Evolutionary conservation across 2,113 vertebrate species (phyloP).

Genomic region (Odocoileus hemionus): DNA sequence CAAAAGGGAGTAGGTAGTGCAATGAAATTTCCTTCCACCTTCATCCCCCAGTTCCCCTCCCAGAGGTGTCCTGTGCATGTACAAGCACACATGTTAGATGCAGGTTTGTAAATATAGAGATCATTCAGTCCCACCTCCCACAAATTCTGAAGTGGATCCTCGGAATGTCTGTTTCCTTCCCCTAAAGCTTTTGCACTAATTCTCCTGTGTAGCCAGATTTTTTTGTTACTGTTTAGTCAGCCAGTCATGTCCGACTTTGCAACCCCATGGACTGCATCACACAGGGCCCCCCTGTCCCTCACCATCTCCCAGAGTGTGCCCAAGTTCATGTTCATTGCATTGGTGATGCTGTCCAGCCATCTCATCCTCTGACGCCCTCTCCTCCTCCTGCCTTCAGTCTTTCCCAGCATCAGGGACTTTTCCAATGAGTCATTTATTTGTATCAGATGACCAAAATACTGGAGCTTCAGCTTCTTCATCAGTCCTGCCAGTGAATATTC

Average conservation of each 20-base stretch:
- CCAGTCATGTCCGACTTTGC: neutral
- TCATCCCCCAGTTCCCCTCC: neutral
- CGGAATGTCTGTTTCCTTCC: neutral
- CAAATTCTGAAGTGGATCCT: neutral
- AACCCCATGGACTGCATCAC: neutral
- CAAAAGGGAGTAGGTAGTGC: neutral
- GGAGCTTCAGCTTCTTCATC: neutral
- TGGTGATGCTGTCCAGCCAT: neutral
- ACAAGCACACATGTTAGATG: neutral
- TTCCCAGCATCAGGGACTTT: neutral
- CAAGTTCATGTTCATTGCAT: neutral
- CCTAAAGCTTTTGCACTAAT: neutral
- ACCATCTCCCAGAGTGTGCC: neutral
- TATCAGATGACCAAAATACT: neutral
- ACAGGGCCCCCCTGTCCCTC: neutral
- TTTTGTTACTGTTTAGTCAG: neutral
- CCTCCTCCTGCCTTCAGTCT: neutral
- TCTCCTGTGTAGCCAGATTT: neutral
- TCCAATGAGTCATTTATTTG: neutral
- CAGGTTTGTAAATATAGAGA: neutral
- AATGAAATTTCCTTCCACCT: neutral
- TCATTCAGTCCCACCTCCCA: neutral
- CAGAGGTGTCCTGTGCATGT: neutral
- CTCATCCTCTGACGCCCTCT: neutral
- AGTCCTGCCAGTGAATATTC: neutral